Conservation (phyloP, 2,888 invertebrate species). For the Oegoconia quadripuncta region DNA sequence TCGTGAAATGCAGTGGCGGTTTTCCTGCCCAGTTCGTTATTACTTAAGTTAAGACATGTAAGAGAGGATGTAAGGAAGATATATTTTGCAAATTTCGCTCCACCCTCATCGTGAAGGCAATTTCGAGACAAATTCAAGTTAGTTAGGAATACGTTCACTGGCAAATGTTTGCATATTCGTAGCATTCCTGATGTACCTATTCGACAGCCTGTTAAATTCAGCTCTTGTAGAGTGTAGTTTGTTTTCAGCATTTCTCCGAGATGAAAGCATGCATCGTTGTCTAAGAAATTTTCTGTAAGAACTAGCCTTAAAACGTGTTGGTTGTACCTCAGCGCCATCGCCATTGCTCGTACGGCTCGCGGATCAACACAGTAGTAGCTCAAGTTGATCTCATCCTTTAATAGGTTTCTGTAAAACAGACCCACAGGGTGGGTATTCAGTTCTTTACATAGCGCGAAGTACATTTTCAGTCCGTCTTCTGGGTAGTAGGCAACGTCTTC, state of each 20-base stretch:
- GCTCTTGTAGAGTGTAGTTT: conserved; percentile 34
- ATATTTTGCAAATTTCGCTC: conserved; percentile 28
- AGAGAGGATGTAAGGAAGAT: conserved; percentile 26
- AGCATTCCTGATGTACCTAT: conserved; percentile 37
- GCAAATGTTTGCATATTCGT: conserved; percentile 27
- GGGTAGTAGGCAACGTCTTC: conserved; percentile 25
- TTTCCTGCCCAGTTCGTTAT: conserved; percentile 31
- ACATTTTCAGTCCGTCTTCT: conserved; percentile 39
- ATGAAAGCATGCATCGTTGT: conserved; percentile 43
- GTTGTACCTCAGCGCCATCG: conserved; percentile 37
- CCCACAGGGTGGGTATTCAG: conserved; percentile 34
- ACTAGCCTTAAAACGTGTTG: conserved; percentile 30
- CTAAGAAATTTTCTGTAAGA: conserved; percentile 40
- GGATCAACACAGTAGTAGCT: conserved; percentile 39
- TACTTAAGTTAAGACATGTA: conserved; percentile 29
- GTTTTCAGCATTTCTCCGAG: conserved; percentile 35
- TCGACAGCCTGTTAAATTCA: conserved; percentile 39
- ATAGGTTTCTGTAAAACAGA: conserved; percentile 33
- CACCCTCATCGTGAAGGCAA: conserved; percentile 37
- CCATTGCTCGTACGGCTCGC: conserved; percentile 37
- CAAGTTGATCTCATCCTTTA: conserved; percentile 32
- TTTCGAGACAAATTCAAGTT: conserved; percentile 34
- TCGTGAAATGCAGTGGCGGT: conserved; percentile 32
- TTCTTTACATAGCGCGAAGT: conserved; percentile 36
- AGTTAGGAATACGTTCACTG: too few species aligned